phyloP scores from a whole-genome alignment of 2,113 vertebrate genomes.

The Tachuris rubrigastra region DNA sequence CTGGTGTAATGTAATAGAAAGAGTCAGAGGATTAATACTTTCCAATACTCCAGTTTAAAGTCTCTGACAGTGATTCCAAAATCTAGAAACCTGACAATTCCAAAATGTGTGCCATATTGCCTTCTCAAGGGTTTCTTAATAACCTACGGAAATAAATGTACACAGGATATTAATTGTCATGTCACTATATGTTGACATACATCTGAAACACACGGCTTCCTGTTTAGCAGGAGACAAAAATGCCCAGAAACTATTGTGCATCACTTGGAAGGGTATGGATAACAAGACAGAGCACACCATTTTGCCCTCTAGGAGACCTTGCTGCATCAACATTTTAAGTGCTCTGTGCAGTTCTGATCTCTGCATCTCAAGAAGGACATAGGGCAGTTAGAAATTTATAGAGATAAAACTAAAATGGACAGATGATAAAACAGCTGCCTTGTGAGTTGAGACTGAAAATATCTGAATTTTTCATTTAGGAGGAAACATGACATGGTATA shows the following conservation, averaged over 20 bases:
- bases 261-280: background rate
- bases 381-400: background rate
- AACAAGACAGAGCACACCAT: background rate
- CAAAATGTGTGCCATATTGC: background rate
- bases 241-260: background rate
- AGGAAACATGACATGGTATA: rapidly evolving
- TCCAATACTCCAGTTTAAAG: background rate
- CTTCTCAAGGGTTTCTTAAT: background rate
- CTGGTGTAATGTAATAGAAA: background rate
- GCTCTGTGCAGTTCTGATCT: background rate
- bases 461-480: background rate
- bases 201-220: background rate
- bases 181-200: background rate
- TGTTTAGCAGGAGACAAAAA: background rate
- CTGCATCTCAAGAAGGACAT: background rate
- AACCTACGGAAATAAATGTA: background rate
- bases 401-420: background rate
- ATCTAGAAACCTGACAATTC: background rate
- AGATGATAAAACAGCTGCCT: background rate
- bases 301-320: background rate
- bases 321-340: background rate
- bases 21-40: background rate
- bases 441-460: background rate
- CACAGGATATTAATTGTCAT: background rate
- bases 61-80: background rate